Evolutionary conservation across 2,113 vertebrate genomes (phyloP).

Genomic region (Cyphomyrus plagiostoma): DNA sequence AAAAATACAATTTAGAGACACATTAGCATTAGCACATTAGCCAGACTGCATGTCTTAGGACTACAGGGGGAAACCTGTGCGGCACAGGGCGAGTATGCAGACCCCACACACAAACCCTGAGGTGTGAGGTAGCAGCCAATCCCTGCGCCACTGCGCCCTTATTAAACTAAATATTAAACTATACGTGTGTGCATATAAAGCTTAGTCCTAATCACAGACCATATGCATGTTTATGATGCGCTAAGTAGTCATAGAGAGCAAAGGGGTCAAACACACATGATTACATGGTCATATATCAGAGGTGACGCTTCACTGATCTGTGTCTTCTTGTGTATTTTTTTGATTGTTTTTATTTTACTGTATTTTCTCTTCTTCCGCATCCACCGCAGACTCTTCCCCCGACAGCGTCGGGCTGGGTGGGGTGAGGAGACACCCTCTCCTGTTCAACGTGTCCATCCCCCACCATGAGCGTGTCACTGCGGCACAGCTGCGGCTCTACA

Average conservation of each 20-base stretch:
- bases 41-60: background rate
- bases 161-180: background rate
- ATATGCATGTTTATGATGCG: background rate
- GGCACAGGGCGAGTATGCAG: background rate
- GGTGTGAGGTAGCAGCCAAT: background rate
- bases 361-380: background rate
- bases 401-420: constrained; percentile 60
- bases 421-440: constrained; percentile 76
- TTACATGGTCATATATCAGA: background rate
- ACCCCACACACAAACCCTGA: background rate
- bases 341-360: background rate
- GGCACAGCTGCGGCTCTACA: constrained; percentile 87
- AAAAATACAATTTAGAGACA: background rate
- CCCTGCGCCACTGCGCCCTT: background rate
- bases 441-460: constrained; percentile 91
- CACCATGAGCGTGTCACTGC: constrained; percentile 83
- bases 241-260: background rate
- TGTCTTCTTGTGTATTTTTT: background rate
- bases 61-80: background rate
- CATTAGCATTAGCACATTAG: background rate
- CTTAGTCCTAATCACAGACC: background rate
- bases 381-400: constrained; percentile 68
- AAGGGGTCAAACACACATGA: background rate
- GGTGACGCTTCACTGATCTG: background rate
- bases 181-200: background rate